Percentiles rank a stretch among this genome's conserved stretches.
Conservation (phyloP, 2,113 vertebrate species). For the Tor tambroides region DNA sequence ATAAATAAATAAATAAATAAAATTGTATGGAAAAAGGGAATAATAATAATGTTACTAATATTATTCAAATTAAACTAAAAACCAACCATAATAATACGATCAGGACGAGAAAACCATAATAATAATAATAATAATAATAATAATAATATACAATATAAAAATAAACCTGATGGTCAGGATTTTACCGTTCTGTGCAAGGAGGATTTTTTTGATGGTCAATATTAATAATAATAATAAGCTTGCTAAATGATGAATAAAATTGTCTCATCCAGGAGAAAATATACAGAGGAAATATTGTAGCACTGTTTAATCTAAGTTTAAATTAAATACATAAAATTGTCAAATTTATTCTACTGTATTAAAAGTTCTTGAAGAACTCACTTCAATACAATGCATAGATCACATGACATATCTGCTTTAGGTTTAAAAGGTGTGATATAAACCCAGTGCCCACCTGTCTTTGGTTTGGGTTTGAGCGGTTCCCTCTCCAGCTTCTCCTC, state of each 20-base stretch:
- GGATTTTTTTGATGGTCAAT: not conserved
- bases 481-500: conserved; percentile 75
- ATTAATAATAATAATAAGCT: not conserved
- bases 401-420: not conserved
- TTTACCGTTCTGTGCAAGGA: not conserved
- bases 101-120: no score
- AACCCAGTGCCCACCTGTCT: conserved; percentile 67
- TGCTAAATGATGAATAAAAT: not conserved
- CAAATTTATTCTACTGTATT: not conserved
- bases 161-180: not conserved
- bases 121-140: not conserved
- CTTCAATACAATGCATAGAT: not conserved
- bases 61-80: not conserved
- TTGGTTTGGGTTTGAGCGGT: conserved; percentile 62
- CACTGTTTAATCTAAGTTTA: not conserved
- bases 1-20: not conserved
- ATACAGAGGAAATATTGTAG: not conserved
- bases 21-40: no score
- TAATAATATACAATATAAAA: not conserved
- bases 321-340: not conserved
- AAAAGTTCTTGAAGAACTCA: not conserved
- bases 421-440: not conserved
- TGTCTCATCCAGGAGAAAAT: not conserved
- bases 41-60: not conserved
- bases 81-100: no score